Evolutionary conservation across 2,797 vertebrate species (phyloP).

Genomic region (Merluccius polli): DNA sequence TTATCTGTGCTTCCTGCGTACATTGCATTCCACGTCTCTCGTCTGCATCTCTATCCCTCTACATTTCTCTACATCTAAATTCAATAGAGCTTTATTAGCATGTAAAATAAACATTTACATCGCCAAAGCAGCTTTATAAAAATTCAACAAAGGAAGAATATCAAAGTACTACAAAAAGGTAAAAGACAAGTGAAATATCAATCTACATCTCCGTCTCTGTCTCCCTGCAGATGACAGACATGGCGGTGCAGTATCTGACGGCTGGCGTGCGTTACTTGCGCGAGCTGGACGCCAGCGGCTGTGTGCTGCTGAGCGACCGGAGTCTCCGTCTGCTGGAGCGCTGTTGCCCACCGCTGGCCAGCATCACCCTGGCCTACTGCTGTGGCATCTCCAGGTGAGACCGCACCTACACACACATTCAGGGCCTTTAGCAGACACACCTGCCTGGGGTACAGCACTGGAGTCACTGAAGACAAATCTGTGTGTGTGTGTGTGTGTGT

Average conservation of each 20-base stretch:
- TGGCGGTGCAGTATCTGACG: slow-evolving; percentile 69
- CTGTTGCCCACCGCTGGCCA: slow-evolving; percentile 70
- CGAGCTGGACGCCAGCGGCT: slow-evolving; percentile 78
- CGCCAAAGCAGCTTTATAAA: background rate
- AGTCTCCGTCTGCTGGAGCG: slow-evolving; percentile 60
- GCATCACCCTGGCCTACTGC: slow-evolving; percentile 76
- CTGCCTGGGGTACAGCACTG: background rate
- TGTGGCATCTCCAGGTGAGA: slow-evolving; percentile 72
- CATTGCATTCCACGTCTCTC: background rate
- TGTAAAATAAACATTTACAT: background rate
- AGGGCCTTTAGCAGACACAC: no score
- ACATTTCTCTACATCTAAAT: background rate
- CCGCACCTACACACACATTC: background rate
- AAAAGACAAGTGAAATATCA: background rate
- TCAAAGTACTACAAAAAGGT: background rate
- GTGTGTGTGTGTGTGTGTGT: slow-evolving; percentile 13
- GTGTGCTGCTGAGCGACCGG: slow-evolving; percentile 73
- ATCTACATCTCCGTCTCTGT: background rate
- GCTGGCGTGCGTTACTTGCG: slow-evolving; percentile 70
- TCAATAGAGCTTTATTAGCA: background rate
- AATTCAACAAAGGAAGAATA: no score
- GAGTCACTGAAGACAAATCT: slow-evolving; percentile 3
- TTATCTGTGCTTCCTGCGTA: background rate
- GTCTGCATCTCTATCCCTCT: background rate
- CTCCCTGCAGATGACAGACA: slow-evolving; percentile 75